A percentile compares a stretch with the other conserved stretches of the same genome.
These are phyloP conservation scores for Itoplectis maculator DNA, from an alignment of 2,888 invertebrate genomes.

Conservation along the genomic window DNA sequence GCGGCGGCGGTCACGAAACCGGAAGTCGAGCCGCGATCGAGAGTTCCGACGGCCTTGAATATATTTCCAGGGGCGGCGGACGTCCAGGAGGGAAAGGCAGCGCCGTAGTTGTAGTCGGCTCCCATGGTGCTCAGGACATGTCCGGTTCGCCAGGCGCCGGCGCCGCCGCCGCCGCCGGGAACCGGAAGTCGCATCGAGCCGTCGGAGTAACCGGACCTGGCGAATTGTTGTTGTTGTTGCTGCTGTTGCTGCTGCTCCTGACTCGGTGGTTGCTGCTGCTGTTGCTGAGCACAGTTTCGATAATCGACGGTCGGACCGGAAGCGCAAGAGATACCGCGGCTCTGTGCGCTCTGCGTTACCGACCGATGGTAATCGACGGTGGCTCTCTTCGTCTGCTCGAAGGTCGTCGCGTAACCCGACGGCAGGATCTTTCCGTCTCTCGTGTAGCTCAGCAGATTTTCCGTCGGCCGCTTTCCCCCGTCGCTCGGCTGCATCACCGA, in stretches of 20 bases:
- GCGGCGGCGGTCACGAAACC: conserved; percentile 43
- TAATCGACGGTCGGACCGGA: conserved; percentile 27
- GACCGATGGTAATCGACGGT: conserved; percentile 16
- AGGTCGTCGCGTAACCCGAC: conserved; percentile 18
- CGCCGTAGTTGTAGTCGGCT: conserved; percentile 56
- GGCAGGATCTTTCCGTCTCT: conserved; percentile 25
- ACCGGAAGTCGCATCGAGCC: conserved; percentile 53
- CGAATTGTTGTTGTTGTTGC: conserved; percentile 41
- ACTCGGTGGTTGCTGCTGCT: not conserved
- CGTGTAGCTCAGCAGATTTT: conserved; percentile 23
- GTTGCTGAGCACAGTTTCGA: conserved; percentile 31
- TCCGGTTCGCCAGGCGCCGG: conserved; percentile 41
- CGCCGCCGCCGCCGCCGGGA: conserved; percentile 36
- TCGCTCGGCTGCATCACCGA: conserved; percentile 37
- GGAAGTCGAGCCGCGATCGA: conserved; percentile 37
- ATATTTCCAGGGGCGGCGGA: conserved; percentile 50
- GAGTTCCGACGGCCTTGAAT: conserved; percentile 31
- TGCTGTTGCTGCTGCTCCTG: conserved; percentile 53
- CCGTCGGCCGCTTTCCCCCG: conserved; percentile 23
- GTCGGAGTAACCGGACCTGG: conserved; percentile 13
- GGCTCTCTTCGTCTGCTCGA: conserved; percentile 32
- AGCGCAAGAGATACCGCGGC: conserved; percentile 35
- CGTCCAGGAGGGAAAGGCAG: conserved; percentile 55
- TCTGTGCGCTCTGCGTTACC: not conserved
- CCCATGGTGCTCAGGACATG: conserved; percentile 48